phyloP scores from a whole-genome alignment of 35 echinoderm and acorn worm genomes.

The Lytechinus pictus region DNA sequence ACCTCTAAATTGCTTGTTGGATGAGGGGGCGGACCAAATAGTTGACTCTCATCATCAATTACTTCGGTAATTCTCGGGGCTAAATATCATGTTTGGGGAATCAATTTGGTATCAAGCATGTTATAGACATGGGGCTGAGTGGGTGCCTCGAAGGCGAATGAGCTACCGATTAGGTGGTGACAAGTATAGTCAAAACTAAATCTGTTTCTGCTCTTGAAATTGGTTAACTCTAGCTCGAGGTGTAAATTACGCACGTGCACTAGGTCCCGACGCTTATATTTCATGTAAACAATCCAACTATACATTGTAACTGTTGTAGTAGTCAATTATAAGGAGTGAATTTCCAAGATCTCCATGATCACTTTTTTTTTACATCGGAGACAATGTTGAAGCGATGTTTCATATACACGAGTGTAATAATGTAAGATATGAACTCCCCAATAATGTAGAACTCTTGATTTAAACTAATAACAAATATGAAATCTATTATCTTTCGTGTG shows the following conservation, averaged over 20 bases:
- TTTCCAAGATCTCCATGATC: too few relatives aligned
- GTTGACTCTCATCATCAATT: not conserved
- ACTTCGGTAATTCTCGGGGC: not conserved
- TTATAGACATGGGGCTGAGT: not conserved
- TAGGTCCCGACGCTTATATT: not conserved
- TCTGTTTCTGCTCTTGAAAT: not conserved
- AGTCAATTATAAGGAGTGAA: too few relatives aligned
- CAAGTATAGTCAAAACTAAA: not conserved
- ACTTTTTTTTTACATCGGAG: too few relatives aligned
- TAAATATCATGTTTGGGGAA: not conserved
- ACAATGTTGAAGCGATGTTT: too few relatives aligned
- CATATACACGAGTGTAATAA: too few relatives aligned
- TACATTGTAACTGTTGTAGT: too few relatives aligned
- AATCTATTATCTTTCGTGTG: too few relatives aligned
- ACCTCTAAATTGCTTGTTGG: not conserved
- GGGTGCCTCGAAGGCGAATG: not conserved
- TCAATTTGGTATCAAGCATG: not conserved
- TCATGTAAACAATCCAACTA: not conserved
- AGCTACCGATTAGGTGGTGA: not conserved
- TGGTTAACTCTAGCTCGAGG: not conserved
- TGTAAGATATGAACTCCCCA: too few relatives aligned
- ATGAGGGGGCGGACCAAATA: not conserved
- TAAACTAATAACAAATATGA: too few relatives aligned
- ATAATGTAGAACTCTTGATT: too few relatives aligned
- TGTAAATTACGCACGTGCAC: not conserved